Base-by-base conservation (phyloP, 1,140 invertebrate species). In the Ctenoplectra terminalis region DNA sequence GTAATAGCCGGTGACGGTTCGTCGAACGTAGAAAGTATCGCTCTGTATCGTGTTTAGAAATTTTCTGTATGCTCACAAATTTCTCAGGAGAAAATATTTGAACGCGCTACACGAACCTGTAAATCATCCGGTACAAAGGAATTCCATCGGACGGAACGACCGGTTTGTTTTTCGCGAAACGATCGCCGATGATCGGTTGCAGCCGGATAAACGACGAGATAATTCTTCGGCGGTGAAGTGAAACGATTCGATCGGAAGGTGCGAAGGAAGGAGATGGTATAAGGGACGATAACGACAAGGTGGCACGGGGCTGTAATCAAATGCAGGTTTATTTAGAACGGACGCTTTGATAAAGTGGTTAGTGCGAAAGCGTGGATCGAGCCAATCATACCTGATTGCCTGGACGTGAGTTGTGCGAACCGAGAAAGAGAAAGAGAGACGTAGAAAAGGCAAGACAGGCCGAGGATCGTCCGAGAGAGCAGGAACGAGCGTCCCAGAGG, bases 381-480 rank as follows among this genome's bases (percentile, higher is more conserved):
- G 84, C 89, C 91, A 93, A 92, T 92, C 91, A 92, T 90, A 90
- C 90, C 88, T 93, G 91, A 93, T 93, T 93, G 92, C 92, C 73
- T 83, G 91, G 87, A 93, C 93, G 93, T 93, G 90, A 92, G 92
- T 87, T 82, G 86, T 87, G 84, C 83, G 78, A 83, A 81, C 76
- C 73, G 64, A 87, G 77, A 56, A 46, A 77, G 50, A 77, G 81
- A 75, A 37, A 31, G 80, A 71, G 83, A 72, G 60, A 84, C 54
- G 50, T 56, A 83, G 79, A 43, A 56, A 81, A 56, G 69, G 56
- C 58, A 34, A 31, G 52, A 50, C 43, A 37, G 34, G 72, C 40
- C 56, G 26, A 75, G 13, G 63, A 63, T 58, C 34, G 72, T 31
- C 56, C 56, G 26, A n/a, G 26, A 29, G 26, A 60, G 29, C 17